These are phyloP conservation scores for Drosophila tristis DNA, from an alignment of 1,140 invertebrate genomes.

Conservation along the genomic window DNA sequence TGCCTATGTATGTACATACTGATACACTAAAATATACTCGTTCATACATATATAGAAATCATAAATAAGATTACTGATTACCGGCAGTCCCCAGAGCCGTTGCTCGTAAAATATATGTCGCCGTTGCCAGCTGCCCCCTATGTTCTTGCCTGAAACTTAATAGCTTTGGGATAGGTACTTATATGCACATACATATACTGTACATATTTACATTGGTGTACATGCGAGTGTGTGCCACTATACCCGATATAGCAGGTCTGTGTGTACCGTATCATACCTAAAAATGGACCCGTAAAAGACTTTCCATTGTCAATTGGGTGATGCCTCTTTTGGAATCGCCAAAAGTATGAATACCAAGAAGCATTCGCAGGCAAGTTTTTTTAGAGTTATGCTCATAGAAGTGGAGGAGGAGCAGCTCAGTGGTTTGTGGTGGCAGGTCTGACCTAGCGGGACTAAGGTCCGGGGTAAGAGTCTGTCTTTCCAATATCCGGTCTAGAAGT, in stretches of 20 bases:
- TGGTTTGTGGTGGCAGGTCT: too few relatives aligned
- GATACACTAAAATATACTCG: constrained; percentile 17
- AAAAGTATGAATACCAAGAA: neutral
- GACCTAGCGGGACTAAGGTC: too few relatives aligned
- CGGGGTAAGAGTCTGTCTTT: too few relatives aligned
- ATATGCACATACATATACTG: constrained; percentile 1
- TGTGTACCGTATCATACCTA: too few relatives aligned
- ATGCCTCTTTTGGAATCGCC: neutral
- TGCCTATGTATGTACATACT: constrained; percentile 3
- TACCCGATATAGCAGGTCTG: neutral
- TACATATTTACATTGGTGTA: neutral
- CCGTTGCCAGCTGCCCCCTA: constrained; percentile 1
- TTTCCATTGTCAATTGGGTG: constrained; percentile 17
- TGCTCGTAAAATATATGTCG: constrained; percentile 44
- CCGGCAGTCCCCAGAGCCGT: constrained; percentile 39
- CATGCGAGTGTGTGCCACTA: neutral
- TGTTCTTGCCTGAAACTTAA: constrained; percentile 41
- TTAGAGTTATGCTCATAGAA: neutral
- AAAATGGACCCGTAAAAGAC: constrained; percentile 10
- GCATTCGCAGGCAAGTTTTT: neutral
- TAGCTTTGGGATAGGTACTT: constrained; percentile 25
- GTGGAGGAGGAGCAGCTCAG: too few relatives aligned
- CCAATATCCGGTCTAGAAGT: too few relatives aligned
- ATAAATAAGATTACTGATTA: constrained; percentile 80
- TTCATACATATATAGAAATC: constrained; percentile 41